phyloP scores from a whole-genome alignment of 2,113 vertebrate species.

The Numida meleagris region DNA sequence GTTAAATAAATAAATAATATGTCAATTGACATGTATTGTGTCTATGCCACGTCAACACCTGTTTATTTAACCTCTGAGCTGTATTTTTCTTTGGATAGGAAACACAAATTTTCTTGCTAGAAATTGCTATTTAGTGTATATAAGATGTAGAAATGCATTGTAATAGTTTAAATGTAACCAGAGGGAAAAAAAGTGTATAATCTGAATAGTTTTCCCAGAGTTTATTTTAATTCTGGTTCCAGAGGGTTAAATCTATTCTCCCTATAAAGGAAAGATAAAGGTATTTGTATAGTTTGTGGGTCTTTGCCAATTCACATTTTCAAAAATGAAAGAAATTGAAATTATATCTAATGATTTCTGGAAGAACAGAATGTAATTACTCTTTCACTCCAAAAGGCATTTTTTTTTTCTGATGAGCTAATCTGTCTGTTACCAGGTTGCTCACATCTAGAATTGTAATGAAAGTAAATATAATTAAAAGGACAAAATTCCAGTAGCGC shows the following conservation, averaged over 20 bases:
- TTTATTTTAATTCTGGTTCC: not conserved
- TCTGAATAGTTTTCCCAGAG: not conserved
- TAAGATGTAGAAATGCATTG: not conserved
- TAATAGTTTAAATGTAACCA: not conserved
- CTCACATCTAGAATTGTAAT: not conserved
- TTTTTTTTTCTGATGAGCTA: not conserved
- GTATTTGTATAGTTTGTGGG: not conserved
- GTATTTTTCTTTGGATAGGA: not conserved
- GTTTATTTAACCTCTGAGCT: not conserved
- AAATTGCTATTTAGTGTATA: not conserved
- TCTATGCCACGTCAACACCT: not conserved
- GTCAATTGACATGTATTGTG: not conserved
- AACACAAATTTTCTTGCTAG: not conserved
- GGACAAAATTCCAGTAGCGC: not conserved
- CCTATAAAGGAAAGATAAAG: not conserved
- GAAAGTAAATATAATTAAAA: not conserved
- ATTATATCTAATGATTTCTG: not conserved
- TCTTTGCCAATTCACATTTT: not conserved
- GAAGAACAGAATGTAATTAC: constrained; percentile 4
- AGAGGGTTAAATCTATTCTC: not conserved
- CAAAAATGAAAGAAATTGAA: not conserved
- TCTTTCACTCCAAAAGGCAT: not conserved
- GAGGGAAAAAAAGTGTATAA: not conserved
- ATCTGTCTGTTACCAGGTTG: not conserved
- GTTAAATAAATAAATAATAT: not conserved